phyloP scores from a whole-genome alignment of 2,113 vertebrate species.

The Zapornia atra region DNA sequence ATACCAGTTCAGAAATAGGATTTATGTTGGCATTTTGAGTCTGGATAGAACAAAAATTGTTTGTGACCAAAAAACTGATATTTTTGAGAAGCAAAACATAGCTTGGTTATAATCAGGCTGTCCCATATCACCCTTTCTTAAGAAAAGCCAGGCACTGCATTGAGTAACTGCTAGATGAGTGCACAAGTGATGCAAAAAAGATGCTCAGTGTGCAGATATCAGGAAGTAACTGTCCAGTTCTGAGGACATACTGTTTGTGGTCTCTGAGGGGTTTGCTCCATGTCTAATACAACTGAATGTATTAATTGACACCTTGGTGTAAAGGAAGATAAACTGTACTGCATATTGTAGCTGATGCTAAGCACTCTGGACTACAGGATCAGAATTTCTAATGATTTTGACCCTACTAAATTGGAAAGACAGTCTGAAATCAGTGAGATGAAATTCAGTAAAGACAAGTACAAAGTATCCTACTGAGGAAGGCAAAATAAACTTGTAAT shows the following conservation, averaged over 20 bases:
- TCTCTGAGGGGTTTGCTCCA: neutral
- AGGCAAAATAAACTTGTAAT: neutral
- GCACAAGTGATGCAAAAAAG: neutral
- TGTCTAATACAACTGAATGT: neutral
- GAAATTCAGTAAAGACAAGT: neutral
- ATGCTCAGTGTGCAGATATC: neutral
- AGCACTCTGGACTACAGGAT: neutral
- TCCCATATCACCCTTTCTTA: neutral
- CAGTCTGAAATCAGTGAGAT: neutral
- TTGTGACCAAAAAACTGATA: neutral
- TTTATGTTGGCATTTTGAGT: neutral
- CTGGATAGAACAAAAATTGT: neutral
- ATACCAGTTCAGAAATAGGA: neutral
- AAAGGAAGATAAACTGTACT: neutral
- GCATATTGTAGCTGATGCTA: neutral
- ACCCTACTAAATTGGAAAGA: neutral
- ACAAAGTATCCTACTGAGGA: neutral
- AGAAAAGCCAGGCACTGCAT: neutral
- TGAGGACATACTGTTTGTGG: neutral
- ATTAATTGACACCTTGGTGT: neutral
- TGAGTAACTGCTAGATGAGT: neutral
- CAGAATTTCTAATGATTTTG: neutral
- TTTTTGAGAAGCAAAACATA: neutral
- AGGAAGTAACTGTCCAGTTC: neutral
- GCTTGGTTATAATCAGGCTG: neutral